phyloP scores from a whole-genome alignment of 2,888 invertebrate species.

The Hoplodrina blanda region DNA sequence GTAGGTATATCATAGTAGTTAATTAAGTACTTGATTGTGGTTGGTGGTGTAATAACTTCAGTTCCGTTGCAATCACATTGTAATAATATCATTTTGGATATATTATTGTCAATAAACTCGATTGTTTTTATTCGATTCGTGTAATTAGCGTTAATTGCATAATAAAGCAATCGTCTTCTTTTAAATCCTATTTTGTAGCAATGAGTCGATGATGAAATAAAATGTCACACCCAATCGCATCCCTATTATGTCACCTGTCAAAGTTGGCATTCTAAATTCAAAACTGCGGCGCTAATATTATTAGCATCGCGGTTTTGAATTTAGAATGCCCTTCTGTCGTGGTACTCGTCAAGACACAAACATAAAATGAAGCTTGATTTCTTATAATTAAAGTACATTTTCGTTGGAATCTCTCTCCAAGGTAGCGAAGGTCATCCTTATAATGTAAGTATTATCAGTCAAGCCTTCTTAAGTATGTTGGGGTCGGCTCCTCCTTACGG shows the following conservation, averaged over 20 bases:
- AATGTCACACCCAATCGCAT: constrained; percentile 13
- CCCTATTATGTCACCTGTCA: constrained; percentile 19
- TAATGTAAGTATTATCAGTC: constrained; percentile 29
- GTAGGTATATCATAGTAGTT: background rate
- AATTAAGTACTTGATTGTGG: constrained; percentile 2
- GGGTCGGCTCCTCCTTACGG: constrained; percentile 16
- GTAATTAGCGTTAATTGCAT: background rate
- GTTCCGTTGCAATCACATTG: background rate
- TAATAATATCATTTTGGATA: background rate
- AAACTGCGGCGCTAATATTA: background rate
- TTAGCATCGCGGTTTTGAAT: too few relatives aligned
- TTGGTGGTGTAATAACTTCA: constrained; percentile 21
- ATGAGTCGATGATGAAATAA: background rate
- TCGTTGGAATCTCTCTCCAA: background rate
- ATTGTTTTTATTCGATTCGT: background rate
- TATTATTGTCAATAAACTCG: background rate
- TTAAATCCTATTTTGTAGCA: too few relatives aligned
- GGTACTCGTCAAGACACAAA: background rate
- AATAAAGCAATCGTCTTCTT: too few relatives aligned
- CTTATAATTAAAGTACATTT: background rate
- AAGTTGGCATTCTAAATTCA: constrained; percentile 34
- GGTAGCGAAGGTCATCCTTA: constrained; percentile 25
- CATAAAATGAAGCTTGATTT: background rate
- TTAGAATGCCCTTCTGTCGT: background rate
- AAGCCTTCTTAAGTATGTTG: constrained; percentile 13